A percentile compares a stretch with the other conserved stretches of the same genome.
Conservation (phyloP, 2,113 vertebrate species). For the Hippolais icterina region DNA sequence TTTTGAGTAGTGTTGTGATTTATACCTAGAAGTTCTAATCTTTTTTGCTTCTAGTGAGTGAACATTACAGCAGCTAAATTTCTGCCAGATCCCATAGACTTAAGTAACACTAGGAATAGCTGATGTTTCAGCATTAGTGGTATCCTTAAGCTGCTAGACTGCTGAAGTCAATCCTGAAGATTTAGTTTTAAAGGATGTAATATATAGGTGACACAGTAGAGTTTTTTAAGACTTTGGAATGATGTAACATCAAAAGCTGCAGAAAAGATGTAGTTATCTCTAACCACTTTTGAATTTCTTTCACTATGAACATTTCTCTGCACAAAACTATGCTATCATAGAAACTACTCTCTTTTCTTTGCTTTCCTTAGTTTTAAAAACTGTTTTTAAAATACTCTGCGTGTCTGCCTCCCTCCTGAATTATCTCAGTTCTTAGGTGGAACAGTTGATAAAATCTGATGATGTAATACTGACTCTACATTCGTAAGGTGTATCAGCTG, state of each 20-base stretch:
- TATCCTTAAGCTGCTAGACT: neutral
- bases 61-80: neutral
- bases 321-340: neutral
- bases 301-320: neutral
- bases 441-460: neutral
- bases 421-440: neutral
- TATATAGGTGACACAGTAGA: neutral
- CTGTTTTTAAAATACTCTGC: neutral
- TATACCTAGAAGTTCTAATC: neutral
- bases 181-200: conserved; percentile 7
- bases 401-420: neutral
- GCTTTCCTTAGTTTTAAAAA: neutral
- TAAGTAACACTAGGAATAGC: neutral
- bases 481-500: neutral
- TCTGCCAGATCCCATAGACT: neutral
- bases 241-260: neutral
- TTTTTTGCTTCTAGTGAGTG: neutral
- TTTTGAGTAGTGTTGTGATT: neutral
- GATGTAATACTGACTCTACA: neutral
- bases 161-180: neutral
- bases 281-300: neutral
- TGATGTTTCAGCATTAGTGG: neutral
- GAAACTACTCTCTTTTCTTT: neutral
- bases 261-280: neutral
- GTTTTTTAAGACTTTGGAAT: neutral